These are phyloP conservation scores for Crambe crambe DNA, from an alignment of 37 sponge, comb jelly and placozoan species.

Conservation along the genomic window DNA sequence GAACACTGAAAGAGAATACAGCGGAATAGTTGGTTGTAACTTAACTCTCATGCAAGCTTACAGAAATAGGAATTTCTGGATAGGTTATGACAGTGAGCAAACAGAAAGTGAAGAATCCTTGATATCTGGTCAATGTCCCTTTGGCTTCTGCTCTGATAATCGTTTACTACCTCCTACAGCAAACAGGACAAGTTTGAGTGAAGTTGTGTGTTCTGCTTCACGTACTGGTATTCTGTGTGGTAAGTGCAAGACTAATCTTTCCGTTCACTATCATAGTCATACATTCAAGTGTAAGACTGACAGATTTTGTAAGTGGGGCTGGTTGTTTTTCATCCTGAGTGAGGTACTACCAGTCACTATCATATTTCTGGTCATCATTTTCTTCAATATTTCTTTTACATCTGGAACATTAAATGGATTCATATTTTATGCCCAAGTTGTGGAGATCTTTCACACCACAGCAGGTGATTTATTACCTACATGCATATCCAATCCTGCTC, in stretches of 20 bases:
- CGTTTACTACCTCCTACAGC: slow-evolving; percentile 3
- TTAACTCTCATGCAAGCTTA: background rate
- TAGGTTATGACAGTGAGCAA: background rate
- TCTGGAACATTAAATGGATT: background rate
- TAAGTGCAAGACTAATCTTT: background rate
- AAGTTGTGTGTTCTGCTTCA: background rate
- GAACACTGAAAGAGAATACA: too few relatives aligned
- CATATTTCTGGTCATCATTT: background rate
- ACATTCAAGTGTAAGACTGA: background rate
- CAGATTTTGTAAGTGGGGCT: background rate
- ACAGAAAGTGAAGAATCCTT: background rate
- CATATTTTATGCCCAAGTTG: slow-evolving; percentile 13
- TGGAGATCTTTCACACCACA: slow-evolving; percentile 4
- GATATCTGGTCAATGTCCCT: background rate
- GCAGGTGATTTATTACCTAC: background rate
- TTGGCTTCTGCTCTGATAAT: background rate
- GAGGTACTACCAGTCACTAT: background rate
- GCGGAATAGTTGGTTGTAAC: too few relatives aligned
- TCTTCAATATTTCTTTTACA: background rate
- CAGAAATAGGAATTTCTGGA: background rate
- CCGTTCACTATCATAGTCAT: background rate
- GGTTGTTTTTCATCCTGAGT: background rate
- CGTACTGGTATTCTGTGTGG: background rate
- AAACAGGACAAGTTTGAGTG: background rate
- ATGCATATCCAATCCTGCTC: background rate